phyloP scores from a whole-genome alignment of 2,888 invertebrate species.

The Parnassius smintheus region DNA sequence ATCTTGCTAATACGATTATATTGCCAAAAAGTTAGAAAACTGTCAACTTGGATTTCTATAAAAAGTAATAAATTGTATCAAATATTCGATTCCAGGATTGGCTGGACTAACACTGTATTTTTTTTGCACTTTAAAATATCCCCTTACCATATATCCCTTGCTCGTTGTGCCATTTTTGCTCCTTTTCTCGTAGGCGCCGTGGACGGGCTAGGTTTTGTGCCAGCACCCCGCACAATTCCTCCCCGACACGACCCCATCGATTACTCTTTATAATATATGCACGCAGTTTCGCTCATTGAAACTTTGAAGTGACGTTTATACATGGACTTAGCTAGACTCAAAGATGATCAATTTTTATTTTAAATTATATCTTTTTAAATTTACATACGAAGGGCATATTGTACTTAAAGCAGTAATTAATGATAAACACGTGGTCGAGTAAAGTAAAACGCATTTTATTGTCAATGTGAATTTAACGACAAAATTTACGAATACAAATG shows the following conservation, averaged over 20 bases:
- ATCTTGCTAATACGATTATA: no score
- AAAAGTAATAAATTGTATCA: background rate
- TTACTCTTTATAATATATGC: conserved; percentile 24
- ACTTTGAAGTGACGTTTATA: background rate
- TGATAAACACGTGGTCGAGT: no score
- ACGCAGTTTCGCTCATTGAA: conserved; percentile 7
- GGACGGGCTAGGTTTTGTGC: conserved; percentile 49
- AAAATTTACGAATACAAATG: no score
- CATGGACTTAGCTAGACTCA: background rate
- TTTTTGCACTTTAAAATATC: conserved; percentile 47
- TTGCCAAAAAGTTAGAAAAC: no score
- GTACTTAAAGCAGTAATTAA: no score
- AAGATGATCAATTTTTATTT: no score
- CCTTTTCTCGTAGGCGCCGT: conserved; percentile 44
- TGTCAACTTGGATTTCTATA: no score
- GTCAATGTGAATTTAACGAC: no score
- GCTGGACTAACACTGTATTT: conserved; percentile 62
- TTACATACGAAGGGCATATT: no score
- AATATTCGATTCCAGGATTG: conserved; percentile 63
- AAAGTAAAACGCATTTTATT: no score
- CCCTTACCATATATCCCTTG: conserved; percentile 52
- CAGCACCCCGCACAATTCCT: conserved; percentile 65
- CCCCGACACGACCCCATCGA: conserved; percentile 52
- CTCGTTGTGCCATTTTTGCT: conserved; percentile 78
- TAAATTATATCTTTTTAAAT: no score